Conservation (phyloP, 2,888 invertebrate species). For the Temnothorax rugatulus region DNA sequence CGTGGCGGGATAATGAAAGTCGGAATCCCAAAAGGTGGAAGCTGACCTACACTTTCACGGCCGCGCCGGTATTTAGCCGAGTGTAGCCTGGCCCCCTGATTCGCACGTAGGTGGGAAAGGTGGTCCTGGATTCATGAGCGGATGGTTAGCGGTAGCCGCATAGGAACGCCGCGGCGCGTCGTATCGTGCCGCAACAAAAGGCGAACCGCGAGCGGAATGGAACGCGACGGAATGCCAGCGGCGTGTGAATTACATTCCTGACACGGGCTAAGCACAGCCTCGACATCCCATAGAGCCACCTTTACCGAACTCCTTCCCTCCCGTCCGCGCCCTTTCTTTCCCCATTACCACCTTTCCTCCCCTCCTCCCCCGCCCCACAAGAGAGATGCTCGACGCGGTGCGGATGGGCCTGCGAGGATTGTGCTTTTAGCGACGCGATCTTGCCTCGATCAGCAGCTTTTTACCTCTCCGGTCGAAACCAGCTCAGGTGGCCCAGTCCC, state of each 20-base stretch:
- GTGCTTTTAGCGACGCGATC: conserved; percentile 49
- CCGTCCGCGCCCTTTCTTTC: conserved; percentile 21
- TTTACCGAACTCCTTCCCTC: conserved; percentile 73
- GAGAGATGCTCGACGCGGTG: conserved; percentile 55
- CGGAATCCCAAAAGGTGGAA: conserved; percentile 62
- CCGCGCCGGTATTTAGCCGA: conserved; percentile 62
- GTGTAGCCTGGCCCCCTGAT: conserved; percentile 3
- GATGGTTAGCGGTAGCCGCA: conserved; percentile 51
- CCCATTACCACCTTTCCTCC: conserved; percentile 21
- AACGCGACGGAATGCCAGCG: conserved; percentile 82
- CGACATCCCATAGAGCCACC: conserved; percentile 79
- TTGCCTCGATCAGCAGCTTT: conserved; percentile 65
- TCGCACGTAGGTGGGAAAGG: conserved; percentile 53
- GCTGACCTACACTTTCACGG: conserved; percentile 46
- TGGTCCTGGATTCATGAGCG: conserved; percentile 50
- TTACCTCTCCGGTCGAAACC: conserved; percentile 36
- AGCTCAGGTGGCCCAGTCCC: conserved; percentile 48
- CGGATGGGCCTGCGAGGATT: conserved; percentile 37
- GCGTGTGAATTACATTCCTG: conserved; percentile 85
- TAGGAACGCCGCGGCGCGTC: conserved; percentile 68
- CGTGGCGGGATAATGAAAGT: conserved; percentile 64
- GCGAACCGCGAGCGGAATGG: conserved; percentile 77
- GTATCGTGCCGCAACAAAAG: conserved; percentile 74
- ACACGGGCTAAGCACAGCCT: conserved; percentile 83
- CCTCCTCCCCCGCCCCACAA: neutral